A percentile compares a stretch with the other conserved stretches of the same genome.
Evolutionary conservation across 2,113 vertebrate species (phyloP).

Genomic region (mouse (Mus musculus)): DNA sequence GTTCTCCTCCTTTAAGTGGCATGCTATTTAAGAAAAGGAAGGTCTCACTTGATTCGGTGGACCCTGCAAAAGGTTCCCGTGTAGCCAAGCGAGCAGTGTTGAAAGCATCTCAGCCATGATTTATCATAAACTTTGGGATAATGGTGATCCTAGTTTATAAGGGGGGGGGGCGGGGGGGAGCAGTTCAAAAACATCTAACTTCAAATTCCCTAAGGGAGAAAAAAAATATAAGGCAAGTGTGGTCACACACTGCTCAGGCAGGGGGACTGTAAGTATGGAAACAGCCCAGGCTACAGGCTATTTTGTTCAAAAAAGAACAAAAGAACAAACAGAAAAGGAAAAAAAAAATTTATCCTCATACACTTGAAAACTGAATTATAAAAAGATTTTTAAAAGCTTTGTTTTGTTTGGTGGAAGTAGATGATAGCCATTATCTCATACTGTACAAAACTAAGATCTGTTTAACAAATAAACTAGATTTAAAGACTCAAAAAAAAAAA

Average conservation of each 20-base stretch:
- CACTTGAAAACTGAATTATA: conserved; percentile 24
- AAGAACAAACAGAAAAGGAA: background rate
- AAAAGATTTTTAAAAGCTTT: background rate
- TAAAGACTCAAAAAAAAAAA: background rate
- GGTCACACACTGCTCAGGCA: background rate
- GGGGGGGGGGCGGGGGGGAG: too few species aligned
- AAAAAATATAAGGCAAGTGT: background rate
- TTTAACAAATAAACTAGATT: background rate
- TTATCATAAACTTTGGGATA: conserved; percentile 35
- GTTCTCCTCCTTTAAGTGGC: background rate
- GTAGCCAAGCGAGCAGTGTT: background rate
- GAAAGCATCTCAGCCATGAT: conserved; percentile 20
- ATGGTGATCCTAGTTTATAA: conserved; percentile 5
- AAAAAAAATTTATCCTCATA: background rate
- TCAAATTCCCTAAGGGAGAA: background rate
- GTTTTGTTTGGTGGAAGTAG: background rate
- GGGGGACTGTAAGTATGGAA: background rate
- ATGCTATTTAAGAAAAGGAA: conserved; percentile 40
- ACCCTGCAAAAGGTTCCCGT: background rate
- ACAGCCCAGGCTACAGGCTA: background rate
- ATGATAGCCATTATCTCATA: background rate
- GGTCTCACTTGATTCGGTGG: conserved; percentile 32
- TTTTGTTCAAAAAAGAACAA: background rate
- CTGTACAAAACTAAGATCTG: background rate
- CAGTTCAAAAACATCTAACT: background rate